A percentile compares a stretch with the other conserved stretches of the same genome.
phyloP scores from a whole-genome alignment of 2,888 invertebrate species.

The Drosophila cyrtoloma region DNA sequence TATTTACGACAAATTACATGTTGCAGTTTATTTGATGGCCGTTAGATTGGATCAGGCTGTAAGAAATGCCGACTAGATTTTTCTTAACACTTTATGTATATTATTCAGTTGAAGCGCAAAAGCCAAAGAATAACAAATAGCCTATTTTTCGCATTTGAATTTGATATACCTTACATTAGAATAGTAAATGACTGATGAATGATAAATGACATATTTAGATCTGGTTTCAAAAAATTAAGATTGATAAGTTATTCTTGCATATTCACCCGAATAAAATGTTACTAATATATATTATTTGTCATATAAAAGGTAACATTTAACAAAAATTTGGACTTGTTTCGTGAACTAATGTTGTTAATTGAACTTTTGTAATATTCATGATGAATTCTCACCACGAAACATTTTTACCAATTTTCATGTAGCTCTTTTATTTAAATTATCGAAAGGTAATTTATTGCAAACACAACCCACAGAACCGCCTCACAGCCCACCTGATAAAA shows the following conservation, averaged over 20 bases:
- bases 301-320: not conserved
- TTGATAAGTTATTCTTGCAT: not conserved
- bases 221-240: not conserved
- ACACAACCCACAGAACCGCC: not conserved
- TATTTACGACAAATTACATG: not conserved
- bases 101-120: not conserved
- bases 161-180: not conserved
- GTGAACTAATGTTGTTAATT: not conserved
- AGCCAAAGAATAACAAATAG: not conserved
- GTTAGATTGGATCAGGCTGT: too few relatives aligned
- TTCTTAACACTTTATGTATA: not conserved
- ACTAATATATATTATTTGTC: not conserved
- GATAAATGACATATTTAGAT: too few relatives aligned
- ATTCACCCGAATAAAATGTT: too few relatives aligned
- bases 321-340: not conserved
- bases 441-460: slow-evolving; percentile 14
- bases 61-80: not conserved
- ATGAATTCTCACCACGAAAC: not conserved
- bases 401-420: not conserved
- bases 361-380: not conserved
- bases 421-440: slow-evolving; percentile 1
- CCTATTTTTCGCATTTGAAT: rapidly evolving
- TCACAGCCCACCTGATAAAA: not conserved
- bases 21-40: not conserved
- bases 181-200: not conserved